phyloP scores from a whole-genome alignment of 2,888 invertebrate genomes.

The Caenorhabditis macrosperma region DNA sequence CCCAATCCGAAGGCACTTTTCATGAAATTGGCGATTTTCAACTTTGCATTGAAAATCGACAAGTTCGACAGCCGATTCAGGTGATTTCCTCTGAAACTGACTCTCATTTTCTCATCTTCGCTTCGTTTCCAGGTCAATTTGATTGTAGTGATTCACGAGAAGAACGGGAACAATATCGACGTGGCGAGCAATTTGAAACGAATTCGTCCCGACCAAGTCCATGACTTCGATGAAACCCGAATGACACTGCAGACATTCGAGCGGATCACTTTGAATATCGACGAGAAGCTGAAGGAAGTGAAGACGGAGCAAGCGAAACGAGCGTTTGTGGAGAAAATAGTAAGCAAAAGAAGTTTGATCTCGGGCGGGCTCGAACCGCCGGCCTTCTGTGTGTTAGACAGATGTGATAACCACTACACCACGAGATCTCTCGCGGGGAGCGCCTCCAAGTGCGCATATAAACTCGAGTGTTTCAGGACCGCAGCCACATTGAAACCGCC shows the following conservation, averaged over 20 bases:
- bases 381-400: conserved; percentile 79
- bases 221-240: conserved; percentile 3
- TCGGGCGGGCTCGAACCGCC: conserved; percentile 79
- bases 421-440: conserved; percentile 63
- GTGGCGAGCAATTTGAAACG: conserved; percentile 35
- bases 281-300: conserved; percentile 25
- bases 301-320: conserved; percentile 42
- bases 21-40: conserved; percentile 47
- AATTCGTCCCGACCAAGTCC: neutral
- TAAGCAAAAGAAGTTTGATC: conserved; percentile 62
- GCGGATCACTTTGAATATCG: conserved; percentile 29
- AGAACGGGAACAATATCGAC: conserved; percentile 38
- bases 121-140: conserved; percentile 28
- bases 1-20: conserved; percentile 17
- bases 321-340: conserved; percentile 47
- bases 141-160: conserved; percentile 43
- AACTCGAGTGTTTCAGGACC: conserved; percentile 22
- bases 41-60: conserved; percentile 26
- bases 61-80: conserved; percentile 27
- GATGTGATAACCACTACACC: conserved; percentile 79
- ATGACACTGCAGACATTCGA: conserved; percentile 35
- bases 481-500: conserved; percentile 31
- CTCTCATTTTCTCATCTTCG: no score
- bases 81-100: no score
- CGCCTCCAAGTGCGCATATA: neutral